Evolutionary conservation across 2,797 vertebrate genomes (phyloP).

Genomic region (Moxostoma hubbsi): DNA sequence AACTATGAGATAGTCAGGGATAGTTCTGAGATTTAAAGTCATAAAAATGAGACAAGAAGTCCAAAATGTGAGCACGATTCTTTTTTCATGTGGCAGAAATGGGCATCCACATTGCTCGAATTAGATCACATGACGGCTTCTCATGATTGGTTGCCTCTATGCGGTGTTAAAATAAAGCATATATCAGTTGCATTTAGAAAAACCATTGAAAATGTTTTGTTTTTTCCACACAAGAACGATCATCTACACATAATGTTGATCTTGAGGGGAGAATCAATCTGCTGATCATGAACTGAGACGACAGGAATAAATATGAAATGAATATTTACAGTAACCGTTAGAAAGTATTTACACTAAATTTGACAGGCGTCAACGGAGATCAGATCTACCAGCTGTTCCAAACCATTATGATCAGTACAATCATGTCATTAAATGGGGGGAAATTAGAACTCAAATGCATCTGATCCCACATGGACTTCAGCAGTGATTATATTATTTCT

Average conservation of each 20-base stretch:
- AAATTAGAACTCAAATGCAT: neutral
- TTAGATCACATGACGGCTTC: neutral
- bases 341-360: constrained; percentile 73
- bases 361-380: constrained; percentile 50
- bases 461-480: constrained; percentile 22
- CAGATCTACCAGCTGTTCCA: constrained; percentile 44
- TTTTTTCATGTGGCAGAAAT: too few species aligned
- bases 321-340: constrained; percentile 71
- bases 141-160: neutral
- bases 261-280: constrained; percentile 10
- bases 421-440: neutral
- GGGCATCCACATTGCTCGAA: neutral
- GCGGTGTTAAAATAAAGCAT: neutral
- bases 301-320: constrained; percentile 76
- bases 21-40: too few species aligned
- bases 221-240: neutral
- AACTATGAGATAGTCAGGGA: too few species aligned
- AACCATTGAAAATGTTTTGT: too few species aligned
- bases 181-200: neutral
- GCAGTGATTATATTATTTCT: constrained; percentile 29
- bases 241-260: neutral
- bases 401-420: neutral
- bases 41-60: too few species aligned
- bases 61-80: too few species aligned
- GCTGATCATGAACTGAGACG: constrained; percentile 57